These are phyloP conservation scores for Antennarius maculatus DNA, from an alignment of 2,797 vertebrate species.

Conservation along the genomic window DNA sequence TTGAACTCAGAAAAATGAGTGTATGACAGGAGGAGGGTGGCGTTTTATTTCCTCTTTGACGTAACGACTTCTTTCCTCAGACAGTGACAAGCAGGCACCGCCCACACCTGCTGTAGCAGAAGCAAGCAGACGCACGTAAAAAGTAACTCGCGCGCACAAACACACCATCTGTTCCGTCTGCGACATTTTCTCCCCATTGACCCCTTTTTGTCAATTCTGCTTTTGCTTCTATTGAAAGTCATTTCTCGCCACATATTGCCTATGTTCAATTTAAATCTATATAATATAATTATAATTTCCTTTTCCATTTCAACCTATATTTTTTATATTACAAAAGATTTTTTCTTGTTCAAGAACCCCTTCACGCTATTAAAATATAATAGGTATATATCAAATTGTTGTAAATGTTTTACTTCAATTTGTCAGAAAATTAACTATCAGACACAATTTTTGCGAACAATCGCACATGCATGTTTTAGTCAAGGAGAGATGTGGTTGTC, in stretches of 20 bases:
- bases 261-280: no score
- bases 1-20: slow-evolving; percentile 59
- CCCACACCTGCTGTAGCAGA: slow-evolving; percentile 70
- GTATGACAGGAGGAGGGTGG: slow-evolving; percentile 52
- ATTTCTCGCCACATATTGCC: background rate
- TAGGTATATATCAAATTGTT: no score
- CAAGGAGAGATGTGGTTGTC: no score
- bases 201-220: slow-evolving; percentile 8
- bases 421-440: no score
- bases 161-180: slow-evolving; percentile 62
- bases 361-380: no score
- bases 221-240: background rate
- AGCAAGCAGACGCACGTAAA: background rate
- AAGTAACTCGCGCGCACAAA: slow-evolving; percentile 13
- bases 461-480: no score
- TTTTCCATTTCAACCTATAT: no score
- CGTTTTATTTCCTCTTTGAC: slow-evolving; percentile 81
- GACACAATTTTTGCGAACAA: no score
- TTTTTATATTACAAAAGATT: background rate
- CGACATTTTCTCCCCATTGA: slow-evolving; percentile 35
- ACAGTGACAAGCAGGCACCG: slow-evolving; percentile 71
- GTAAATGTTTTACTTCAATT: no score
- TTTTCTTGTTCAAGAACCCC: no score
- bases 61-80: slow-evolving; percentile 77
- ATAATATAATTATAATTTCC: no score